Base-by-base conservation (phyloP, 1,140 invertebrate genomes). In the Trichomalopsis sarcophagae region DNA sequence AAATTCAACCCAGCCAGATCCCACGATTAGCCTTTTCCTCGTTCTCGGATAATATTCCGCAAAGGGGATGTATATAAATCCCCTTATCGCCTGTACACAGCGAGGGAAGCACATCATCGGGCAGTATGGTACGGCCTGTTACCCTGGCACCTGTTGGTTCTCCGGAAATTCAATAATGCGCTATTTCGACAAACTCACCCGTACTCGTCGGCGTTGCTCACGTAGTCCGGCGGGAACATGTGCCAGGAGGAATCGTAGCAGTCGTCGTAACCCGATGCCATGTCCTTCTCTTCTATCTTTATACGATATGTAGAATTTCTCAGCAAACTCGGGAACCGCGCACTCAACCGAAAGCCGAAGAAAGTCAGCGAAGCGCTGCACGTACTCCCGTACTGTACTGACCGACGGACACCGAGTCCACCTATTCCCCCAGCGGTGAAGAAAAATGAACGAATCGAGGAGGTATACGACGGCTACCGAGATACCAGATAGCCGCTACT, bases 161-260 rank as follows among this genome's bases (percentile, higher is more conserved):
- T 27, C 27, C 27, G 27, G 27, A 27, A 27, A 27, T 27, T 27
- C 27, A 27, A 27, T 27, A 27, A 27, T 27, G 1, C 27, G 27
- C 27, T 1, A 27, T 27, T 75, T 81, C 68, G 81, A 68, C 62
- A 87, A 85, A 85, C 87, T 89, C 92, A 94, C 92, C 94, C 91
- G 87, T 94, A 94, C 86, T 95, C 94, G 44, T 93, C 93, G 27
- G 96, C 95, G 73, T 95, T 95, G 87, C 94, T 94, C 30, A 94
- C 94, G 90, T 96, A 96, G 91, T 96, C 95, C 87, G 95, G 95
- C 11, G 95, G 95, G 83, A 95, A 95, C 73, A 95, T 93, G 86
- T 95, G 94, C 95, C 95, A 96, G 86, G 94, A 94, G 87, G 94
- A 93, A 88, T 96, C 95, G 88, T 96, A 96, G 86, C 93, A 94